Base-by-base conservation (phyloP, 2,113 vertebrate genomes). In the Pelmatolapia mariae region DNA sequence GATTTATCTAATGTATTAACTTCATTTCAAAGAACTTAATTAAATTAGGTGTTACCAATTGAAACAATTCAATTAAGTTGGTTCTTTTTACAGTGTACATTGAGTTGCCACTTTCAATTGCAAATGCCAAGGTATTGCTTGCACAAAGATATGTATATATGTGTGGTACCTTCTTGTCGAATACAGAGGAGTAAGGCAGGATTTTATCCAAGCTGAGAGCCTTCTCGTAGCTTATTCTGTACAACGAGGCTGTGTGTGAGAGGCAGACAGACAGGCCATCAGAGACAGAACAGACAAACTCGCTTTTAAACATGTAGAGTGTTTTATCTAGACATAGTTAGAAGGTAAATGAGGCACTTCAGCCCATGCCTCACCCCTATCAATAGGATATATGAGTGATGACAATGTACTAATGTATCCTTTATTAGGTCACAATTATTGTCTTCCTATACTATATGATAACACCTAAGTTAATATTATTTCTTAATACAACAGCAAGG, bases 111-210 rank as follows among this genome's bases (percentile, higher is more conserved):
- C 7, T 84, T 73, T 66, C 15, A 26, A 56, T 57, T 40, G 3
- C 3, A 19, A 66, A 66, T 66, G 33, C 33, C 61, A 66, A 66
- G 61, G 10, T n/a, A n/a, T 66, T 81, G 80, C 43, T 31, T 45
- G 78, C 29, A 33, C 8, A 83, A 22, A 33, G 82, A 5, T 43
- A 26, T 78, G 5, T 63, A 31, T 24, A 26, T 56, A 45, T 79
- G 78, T 19, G 33, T 22, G 92, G 94, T 97, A 97, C 98, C 98
- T 97, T 96, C 91, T 94, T 95, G 92, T 98, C 97, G 94, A 92
- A 95, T 85, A 98, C 91, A 45, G 98, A 97, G 0, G 98, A 98
- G 90, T 97, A 98, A 1, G 97, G 97, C 91, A 99, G 93, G 66
- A 99, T 92, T 90, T 96, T 97, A 92, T 98, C 97, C 93, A 98